Base-by-base conservation (phyloP, 1,140 invertebrate genomes). In the Chionoecetes opilio region DNA sequence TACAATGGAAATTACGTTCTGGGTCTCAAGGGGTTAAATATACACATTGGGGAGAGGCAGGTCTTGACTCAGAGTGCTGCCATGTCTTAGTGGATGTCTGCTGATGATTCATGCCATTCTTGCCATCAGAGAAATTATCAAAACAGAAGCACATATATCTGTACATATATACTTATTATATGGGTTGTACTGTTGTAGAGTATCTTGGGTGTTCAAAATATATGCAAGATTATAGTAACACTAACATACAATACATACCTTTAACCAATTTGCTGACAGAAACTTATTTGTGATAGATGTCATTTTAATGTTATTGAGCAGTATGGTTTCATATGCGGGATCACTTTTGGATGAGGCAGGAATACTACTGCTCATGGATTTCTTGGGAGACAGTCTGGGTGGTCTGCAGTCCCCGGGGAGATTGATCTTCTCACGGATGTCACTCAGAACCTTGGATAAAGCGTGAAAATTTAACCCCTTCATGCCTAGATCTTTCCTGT, bases 361-460 rank as follows among this genome's bases (percentile, higher is more conserved):
- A 37, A 85, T 41, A 26, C 63, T 53, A 46, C 82, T 38, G 35
- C 21, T 53, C 6, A 32, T 9, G 34, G 46, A 21, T 21, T 63
- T 91, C 90, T 63, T 87, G 41, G 89, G 82, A 26, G 91, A 85
- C 21, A 34, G 53, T 91, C 34, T 89, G 87, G 6, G 32, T 14
- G 75, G 26, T 29, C 41, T 37, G 26, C 53, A 29, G 31, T 96
- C 95, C 34, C 82, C 95, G 6, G 94, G 94, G 5, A 96, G 88
- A 37, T 93, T 82, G 17, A 96, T 92, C 92, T 93, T 96, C 37
- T 95, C 94, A 34, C 96, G 86, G 3, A 96, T 92, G 31, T 96
- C 96, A 88, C 92, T 87, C 29, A 96, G 53, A 85, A 95, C 92
- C 96, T 96, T 84, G 8, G 29, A 3, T 5, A 53, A 29, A 92